A percentile compares a stretch with the other conserved stretches of the same genome.
phyloP scores from a whole-genome alignment of 2,888 invertebrate genomes.

The Teleogryllus oceanicus region DNA sequence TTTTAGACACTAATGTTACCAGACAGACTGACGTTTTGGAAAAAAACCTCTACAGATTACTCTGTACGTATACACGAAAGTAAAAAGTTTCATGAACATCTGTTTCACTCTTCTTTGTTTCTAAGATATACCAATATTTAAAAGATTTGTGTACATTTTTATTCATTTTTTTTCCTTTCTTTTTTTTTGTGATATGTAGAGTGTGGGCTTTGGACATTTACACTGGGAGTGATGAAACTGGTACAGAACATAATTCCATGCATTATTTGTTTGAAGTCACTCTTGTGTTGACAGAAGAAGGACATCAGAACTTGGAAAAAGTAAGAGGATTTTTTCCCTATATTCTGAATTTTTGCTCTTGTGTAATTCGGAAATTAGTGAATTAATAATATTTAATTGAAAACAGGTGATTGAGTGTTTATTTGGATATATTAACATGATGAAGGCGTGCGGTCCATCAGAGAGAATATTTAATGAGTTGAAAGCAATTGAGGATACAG shows the following conservation, averaged over 20 bases:
- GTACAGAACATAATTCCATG: conserved; percentile 74
- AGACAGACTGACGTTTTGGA: no score
- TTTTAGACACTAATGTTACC: no score
- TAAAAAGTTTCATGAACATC: no score
- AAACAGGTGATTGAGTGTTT: conserved; percentile 67
- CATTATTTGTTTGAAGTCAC: conserved; percentile 71
- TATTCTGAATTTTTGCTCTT: no score
- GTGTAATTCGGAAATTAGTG: no score
- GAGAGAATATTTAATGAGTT: conserved; percentile 69
- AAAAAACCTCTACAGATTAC: no score
- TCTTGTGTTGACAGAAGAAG: conserved; percentile 73
- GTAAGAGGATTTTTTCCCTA: conserved; percentile 43
- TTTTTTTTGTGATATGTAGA: conserved; percentile 46
- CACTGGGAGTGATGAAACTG: conserved; percentile 65
- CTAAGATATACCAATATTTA: no score
- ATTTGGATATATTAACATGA: conserved; percentile 74
- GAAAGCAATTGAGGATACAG: conserved; percentile 69
- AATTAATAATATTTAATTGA: no score
- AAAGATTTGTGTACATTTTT: no score
- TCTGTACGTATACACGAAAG: no score
- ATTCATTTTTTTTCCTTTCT: neutral
- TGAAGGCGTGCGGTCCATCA: conserved; percentile 64
- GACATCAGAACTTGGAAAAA: conserved; percentile 65
- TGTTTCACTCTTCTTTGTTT: no score
- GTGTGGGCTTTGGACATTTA: conserved; percentile 73